These are phyloP conservation scores for Dascyllus trimaculatus DNA, from an alignment of 2,113 vertebrate species.

Conservation along the genomic window DNA sequence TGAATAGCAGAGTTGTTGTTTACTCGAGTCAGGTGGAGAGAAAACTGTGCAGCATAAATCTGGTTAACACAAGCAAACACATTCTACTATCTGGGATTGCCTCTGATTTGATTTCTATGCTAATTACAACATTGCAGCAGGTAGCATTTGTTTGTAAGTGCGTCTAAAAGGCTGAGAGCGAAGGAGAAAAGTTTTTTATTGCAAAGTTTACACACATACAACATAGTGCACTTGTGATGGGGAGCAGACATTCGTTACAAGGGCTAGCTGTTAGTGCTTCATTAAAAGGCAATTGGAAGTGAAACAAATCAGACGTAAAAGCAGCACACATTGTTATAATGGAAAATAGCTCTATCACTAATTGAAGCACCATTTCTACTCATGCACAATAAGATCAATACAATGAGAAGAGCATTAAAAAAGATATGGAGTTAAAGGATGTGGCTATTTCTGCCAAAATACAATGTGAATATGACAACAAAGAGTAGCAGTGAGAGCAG, in stretches of 20 bases:
- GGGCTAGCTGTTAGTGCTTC: constrained; percentile 41
- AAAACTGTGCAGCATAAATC: constrained; percentile 65
- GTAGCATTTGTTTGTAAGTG: constrained; percentile 44
- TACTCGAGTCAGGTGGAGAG: constrained; percentile 57
- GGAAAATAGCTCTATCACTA: constrained; percentile 34
- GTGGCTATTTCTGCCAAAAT: no score
- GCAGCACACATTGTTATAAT: constrained; percentile 33
- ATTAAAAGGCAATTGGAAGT: constrained; percentile 51
- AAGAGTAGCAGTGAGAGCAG: background rate
- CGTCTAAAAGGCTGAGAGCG: constrained; percentile 18
- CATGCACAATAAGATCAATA: constrained; percentile 12
- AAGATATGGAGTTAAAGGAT: background rate
- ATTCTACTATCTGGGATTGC: constrained; percentile 62
- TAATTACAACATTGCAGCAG: constrained; percentile 66
- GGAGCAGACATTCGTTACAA: constrained; percentile 24
- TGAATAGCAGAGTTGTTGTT: constrained; percentile 74
- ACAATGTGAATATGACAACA: background rate
- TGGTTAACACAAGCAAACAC: constrained; percentile 70
- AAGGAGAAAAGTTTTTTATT: constrained; percentile 24
- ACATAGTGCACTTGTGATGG: constrained; percentile 2
- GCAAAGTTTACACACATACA: constrained; percentile 22
- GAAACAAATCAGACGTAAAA: constrained; percentile 41
- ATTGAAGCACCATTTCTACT: constrained; percentile 17
- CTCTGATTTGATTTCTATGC: constrained; percentile 78
- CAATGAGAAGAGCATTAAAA: background rate